Evolutionary conservation across 2,113 vertebrate species (phyloP).

Genomic region (Campylorhamphus procurvoides): DNA sequence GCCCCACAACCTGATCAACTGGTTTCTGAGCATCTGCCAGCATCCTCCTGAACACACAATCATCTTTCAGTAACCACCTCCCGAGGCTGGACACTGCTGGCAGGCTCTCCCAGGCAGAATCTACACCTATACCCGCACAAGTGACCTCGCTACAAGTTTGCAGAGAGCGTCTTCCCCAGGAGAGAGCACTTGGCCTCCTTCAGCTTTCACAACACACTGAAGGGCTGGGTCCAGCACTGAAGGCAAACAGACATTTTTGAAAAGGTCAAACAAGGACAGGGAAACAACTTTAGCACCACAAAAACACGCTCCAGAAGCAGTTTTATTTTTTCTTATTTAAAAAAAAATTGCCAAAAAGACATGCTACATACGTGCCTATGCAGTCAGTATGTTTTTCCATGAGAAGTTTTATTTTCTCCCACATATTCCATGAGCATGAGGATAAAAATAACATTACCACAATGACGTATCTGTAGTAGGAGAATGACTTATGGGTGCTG

Average conservation of each 20-base stretch:
- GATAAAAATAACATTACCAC: constrained; percentile 48
- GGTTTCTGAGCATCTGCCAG: not conserved
- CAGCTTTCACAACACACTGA: not conserved
- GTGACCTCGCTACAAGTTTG: not conserved
- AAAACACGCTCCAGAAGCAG: constrained; percentile 1
- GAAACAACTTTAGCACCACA: constrained; percentile 11
- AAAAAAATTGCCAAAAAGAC: not conserved
- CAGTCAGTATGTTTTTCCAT: not conserved
- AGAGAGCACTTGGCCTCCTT: not conserved
- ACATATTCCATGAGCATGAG: not conserved
- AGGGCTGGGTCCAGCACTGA: not conserved
- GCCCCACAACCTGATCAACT: not conserved
- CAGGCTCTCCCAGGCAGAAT: not conserved
- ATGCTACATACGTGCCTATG: not conserved
- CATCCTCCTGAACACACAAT: not conserved
- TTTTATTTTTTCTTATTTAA: not conserved
- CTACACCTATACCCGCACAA: not conserved
- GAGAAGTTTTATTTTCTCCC: constrained; percentile 23
- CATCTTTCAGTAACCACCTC: not conserved
- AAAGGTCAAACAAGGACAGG: constrained; percentile 63
- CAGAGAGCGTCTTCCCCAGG: not conserved
- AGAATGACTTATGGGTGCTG: constrained; percentile 31
- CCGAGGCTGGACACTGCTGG: not conserved
- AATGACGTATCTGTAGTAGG: constrained; percentile 21
- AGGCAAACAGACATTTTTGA: constrained; percentile 11